Evolutionary conservation across 1,140 invertebrate genomes (phyloP).

Genomic region (Trissolcus basalis): DNA sequence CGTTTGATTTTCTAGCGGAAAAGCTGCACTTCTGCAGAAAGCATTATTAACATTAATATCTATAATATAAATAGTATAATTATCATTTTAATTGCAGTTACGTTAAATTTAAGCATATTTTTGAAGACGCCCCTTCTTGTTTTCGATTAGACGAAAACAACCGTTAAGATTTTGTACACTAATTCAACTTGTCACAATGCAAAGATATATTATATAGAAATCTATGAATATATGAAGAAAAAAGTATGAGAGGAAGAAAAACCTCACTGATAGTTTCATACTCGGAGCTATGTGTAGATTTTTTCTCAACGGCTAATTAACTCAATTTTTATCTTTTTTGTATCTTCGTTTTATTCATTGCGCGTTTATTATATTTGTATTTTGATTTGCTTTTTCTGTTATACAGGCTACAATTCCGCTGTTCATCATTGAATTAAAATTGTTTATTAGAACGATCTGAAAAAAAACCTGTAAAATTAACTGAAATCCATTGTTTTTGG

Average conservation of each 20-base stretch:
- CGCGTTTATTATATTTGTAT: background rate
- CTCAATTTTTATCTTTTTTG: slow-evolving; percentile 15
- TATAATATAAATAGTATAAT: slow-evolving; percentile 55
- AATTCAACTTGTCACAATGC: slow-evolving; percentile 46
- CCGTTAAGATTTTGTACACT: slow-evolving; percentile 52
- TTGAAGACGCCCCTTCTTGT: slow-evolving; percentile 16
- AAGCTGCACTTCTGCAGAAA: slow-evolving; percentile 45
- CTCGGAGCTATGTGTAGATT: slow-evolving; percentile 25
- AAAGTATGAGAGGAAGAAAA: slow-evolving; percentile 17
- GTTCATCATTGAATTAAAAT: background rate
- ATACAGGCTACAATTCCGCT: background rate
- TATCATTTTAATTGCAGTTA: slow-evolving; percentile 54
- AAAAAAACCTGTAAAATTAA: too few relatives aligned
- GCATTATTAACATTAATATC: slow-evolving; percentile 56
- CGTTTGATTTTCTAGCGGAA: slow-evolving; percentile 34
- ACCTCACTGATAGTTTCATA: slow-evolving; percentile 18
- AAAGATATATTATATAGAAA: slow-evolving; percentile 45
- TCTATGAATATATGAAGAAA: slow-evolving; percentile 3
- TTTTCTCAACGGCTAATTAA: slow-evolving; percentile 4
- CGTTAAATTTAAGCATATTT: slow-evolving; percentile 51
- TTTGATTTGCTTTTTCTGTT: slow-evolving; percentile 5
- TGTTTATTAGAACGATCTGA: background rate
- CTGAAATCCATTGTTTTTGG: background rate
- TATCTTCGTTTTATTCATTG: background rate
- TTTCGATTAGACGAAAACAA: slow-evolving; percentile 33